Evolutionary conservation across 1,140 invertebrate species (phyloP), one percentile per base, ranked within the genome.

Genomic region (Pararge aegeria): DNA sequence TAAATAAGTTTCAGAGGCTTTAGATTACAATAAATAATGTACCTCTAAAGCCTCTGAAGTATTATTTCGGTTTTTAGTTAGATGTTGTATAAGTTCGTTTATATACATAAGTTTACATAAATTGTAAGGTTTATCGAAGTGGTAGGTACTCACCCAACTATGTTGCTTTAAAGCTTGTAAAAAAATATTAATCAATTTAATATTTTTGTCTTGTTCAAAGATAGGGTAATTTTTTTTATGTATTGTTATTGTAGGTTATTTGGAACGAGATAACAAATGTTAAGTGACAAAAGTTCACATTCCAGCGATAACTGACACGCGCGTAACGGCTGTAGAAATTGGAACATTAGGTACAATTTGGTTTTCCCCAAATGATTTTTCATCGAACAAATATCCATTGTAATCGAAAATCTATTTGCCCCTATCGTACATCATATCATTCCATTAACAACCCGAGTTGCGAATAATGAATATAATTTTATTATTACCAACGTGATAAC

Each of bases 401-500:
- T n/a, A 12, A 34, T 34, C 30, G 30, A 34, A 34, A 12, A 34
- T 34, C 9, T 34, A 42, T 42, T 42, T 18, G 16, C 13, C 13
- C 38, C 16, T 18, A 42, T 42, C 16, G 7, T 42, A 42, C 15
- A 3, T 15, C 38, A 42, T 16, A 15, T 42, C 16, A 42, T 18
- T 16, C 38, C 38, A 42, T 7, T 40, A 38, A 20, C 12, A 38
- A 30, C 27, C 13, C 40, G 37, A 42, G 20, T 42, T 54, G 21
- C 52, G 19, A 42, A 54, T 54, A 54, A 42, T 78, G 52, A 70
- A 55, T 53, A 72, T 70, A 70, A 72, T 73, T 78, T 73, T 73
- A 79, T 75, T 78, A 64, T 82, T 68, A 82, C 72, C 74, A 73
- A 67, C 64, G 65, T 81, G 79, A 84, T 87, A 85, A 85, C 72